These are phyloP conservation scores for Montipora foliosa DNA, from an alignment of 64 coral and sea anemone genomes.

Conservation along the genomic window DNA sequence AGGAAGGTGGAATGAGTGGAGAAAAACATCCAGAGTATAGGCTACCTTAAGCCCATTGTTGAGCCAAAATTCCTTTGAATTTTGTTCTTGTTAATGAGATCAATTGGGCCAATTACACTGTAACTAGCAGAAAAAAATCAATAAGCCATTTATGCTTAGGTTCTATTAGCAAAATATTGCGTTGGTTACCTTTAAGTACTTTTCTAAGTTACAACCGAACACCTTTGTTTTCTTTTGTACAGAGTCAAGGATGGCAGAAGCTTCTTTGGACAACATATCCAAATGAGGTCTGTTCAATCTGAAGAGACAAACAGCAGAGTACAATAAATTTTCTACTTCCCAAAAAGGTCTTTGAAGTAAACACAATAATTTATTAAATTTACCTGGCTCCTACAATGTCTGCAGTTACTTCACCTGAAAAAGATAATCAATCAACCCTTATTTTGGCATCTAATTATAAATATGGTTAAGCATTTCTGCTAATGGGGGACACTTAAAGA, in stretches of 20 bases:
- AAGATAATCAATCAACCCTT: neutral
- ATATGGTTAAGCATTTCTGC: no score
- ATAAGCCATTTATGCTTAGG: neutral
- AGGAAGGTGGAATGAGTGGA: no score
- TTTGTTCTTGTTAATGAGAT: no score
- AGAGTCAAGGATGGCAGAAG: conserved; percentile 81
- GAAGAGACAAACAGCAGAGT: neutral
- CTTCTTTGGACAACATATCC: conserved; percentile 67
- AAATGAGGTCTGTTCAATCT: conserved; percentile 50
- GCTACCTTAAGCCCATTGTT: no score
- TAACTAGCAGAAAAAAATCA: no score
- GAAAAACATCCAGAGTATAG: no score
- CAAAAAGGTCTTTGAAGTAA: no score
- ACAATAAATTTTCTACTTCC: neutral
- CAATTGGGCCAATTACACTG: no score
- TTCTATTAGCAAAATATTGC: neutral
- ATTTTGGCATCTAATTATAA: no score
- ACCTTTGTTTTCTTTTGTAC: conserved; percentile 98
- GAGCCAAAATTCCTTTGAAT: no score
- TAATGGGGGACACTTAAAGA: no score
- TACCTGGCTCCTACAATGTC: conserved; percentile 76
- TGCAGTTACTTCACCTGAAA: conserved; percentile 84
- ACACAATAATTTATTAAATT: neutral
- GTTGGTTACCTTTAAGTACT: conserved; percentile 82
- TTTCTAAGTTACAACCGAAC: conserved; percentile 95